Conservation (phyloP, 2,888 invertebrate genomes). For the Sinelater perroti region DNA sequence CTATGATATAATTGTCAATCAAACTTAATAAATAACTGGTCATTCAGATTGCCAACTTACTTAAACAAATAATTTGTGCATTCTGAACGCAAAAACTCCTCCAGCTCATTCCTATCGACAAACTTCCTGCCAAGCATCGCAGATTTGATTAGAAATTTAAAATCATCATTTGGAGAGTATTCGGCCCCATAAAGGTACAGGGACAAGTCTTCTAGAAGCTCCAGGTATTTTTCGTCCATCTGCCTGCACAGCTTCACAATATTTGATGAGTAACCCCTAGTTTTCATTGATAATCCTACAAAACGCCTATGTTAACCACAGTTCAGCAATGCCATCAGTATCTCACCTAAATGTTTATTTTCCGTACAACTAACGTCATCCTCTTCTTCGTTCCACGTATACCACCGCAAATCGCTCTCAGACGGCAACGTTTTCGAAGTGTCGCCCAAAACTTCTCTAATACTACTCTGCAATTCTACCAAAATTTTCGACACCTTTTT, state of each 20-base stretch:
- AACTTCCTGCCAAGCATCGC: constrained; percentile 54
- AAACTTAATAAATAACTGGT: too few relatives aligned
- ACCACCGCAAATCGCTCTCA: constrained; percentile 74
- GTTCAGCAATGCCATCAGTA: too few relatives aligned
- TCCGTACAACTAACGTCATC: constrained; percentile 62
- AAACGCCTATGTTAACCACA: constrained; percentile 22
- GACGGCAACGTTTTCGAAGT: constrained; percentile 56
- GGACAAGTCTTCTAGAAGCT: constrained; percentile 73
- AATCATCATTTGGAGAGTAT: constrained; percentile 47
- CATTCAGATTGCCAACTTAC: constrained; percentile 55
- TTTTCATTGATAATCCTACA: constrained; percentile 73
- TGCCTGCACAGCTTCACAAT: constrained; percentile 75
- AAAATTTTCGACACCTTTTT: constrained; percentile 51
- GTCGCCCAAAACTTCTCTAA: constrained; percentile 41
- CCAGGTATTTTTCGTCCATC: constrained; percentile 70
- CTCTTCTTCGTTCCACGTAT: constrained; percentile 76
- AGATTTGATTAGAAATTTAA: constrained; percentile 40
- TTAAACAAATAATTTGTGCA: constrained; percentile 62
- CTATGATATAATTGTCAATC: too few relatives aligned
- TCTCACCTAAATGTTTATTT: constrained; percentile 55
- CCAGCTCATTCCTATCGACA: constrained; percentile 63
- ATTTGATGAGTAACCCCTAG: constrained; percentile 79
- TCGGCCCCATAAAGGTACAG: constrained; percentile 71
- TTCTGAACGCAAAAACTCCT: constrained; percentile 64
- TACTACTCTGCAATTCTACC: constrained; percentile 61